A percentile compares a stretch with the other conserved stretches of the same genome.
Evolutionary conservation across 2,113 vertebrate species (phyloP).

Genomic region (Spheniscus mendiculus): DNA sequence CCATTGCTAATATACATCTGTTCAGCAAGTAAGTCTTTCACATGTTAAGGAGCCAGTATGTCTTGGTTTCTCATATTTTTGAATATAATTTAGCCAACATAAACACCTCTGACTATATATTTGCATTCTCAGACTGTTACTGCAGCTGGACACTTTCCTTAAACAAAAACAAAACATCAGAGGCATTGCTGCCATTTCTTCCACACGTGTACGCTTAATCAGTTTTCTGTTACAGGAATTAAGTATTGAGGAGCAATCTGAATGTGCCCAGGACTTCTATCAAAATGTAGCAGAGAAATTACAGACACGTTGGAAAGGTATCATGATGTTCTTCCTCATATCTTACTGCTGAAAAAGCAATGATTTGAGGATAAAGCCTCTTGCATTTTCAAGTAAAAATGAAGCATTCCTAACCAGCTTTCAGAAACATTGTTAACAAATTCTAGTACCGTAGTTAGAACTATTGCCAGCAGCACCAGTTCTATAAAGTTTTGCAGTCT

Average conservation of each 20-base stretch:
- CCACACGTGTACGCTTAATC: not conserved
- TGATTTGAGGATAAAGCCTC: not conserved
- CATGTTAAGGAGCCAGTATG: not conserved
- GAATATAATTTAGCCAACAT: not conserved
- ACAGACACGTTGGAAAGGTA: conserved; percentile 92
- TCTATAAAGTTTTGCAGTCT: not conserved
- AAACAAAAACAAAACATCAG: not conserved
- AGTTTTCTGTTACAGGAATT: conserved; percentile 72
- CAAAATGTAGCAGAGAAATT: conserved; percentile 89
- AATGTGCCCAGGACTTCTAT: conserved; percentile 96
- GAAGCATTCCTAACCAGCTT: not conserved
- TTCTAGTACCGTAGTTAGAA: not conserved
- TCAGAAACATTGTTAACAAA: not conserved
- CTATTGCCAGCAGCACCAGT: not conserved
- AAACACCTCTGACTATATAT: not conserved
- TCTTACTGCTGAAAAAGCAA: not conserved
- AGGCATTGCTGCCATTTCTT: not conserved
- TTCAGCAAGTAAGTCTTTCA: not conserved
- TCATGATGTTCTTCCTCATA: not conserved
- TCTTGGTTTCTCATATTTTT: not conserved
- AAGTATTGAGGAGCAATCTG: conserved; percentile 91
- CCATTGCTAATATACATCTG: not conserved
- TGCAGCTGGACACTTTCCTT: not conserved
- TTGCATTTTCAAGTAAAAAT: not conserved
- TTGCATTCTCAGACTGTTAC: conserved; percentile 48